Base-by-base conservation (phyloP, 2,888 invertebrate genomes). In the Himalopsyche anomala region DNA sequence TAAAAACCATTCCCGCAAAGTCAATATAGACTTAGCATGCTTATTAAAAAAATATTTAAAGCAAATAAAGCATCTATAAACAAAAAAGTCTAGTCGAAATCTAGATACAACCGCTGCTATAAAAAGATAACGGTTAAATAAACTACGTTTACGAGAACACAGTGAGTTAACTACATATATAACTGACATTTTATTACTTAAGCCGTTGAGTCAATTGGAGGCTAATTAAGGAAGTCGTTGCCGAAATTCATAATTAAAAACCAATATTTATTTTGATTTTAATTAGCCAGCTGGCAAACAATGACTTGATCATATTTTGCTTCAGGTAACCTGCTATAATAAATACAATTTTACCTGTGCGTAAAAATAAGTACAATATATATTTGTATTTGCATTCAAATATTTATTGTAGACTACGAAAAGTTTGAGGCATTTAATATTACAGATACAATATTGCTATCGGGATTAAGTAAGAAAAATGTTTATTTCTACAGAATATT, bases 1-100 rank as follows among this genome's bases (percentile, higher is more conserved):
- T 62, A 62, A 74, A 69, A 74, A 74, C 74, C 74, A 74, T 74
- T 38, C 74, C 74, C 74, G 36, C 74, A 74, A 74, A 36, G 36
- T 38, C 11, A 74, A 74, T 74, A 74, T 74, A 38, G 12, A 36
- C 36, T 12, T 74, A 15, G 15, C 15, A 36, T 74, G 74, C 38
- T 74, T 74, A 74, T 36, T 74, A 15, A 38, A 74, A 74, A 74
- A 74, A 74, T 74, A 38, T 69, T 69, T 36, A 28, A 28, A 4
- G 69, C n/a, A 28, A 12, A 69, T 38, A 38, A 38, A 74, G 12
- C 74, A 15, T 36, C 15, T 36, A 74, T 19, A 38, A 74, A 74
- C 69, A 74, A 74, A 74, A 74, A 74, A 36, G n/a, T 74, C 9
- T 36, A 15, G 9, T 15, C 51, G 15, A 51, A 51, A 51, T 51